Base-by-base conservation (phyloP, 2,888 invertebrate genomes). In the Drosophila lutescens region DNA sequence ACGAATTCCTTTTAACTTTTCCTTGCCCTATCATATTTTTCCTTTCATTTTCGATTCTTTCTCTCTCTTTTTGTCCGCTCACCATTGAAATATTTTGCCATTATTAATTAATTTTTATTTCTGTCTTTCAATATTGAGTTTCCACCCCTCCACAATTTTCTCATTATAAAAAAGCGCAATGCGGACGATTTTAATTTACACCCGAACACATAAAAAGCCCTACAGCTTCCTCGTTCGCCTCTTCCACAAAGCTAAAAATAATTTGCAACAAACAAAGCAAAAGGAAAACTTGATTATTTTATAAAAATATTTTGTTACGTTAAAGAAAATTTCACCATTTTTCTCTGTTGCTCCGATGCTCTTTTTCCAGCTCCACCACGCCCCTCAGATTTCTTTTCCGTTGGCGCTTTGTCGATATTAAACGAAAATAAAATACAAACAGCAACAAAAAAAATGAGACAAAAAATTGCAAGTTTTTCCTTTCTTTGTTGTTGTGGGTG, bases 281-380 rank as follows among this genome's bases (percentile, higher is more conserved):
- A 75, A 79, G 56, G 74, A 76, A 76, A 80, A 85, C 77, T 79
- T 82, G 84, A 84, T 82, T 86, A 86, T 82, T 82, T 84, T 86
- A 86, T 79, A 86, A 82, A 82, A 82, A 82, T 82, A 86, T 86
- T 86, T 86, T 86, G 81, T 78, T 86, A 75, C 79, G 85, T 82
- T 74, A 73, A 78, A 86, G 79, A 86, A 86, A 57, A 84, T 80
- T 86, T 66, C 51, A 56, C 74, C 9, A 59, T 74, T 74, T 72
- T 60, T 47, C 59, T 61, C 60, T 10, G 30, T 20, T 46, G 46
- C 59, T 61, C 60, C 8, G 30, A 13, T 46, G 46, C 41, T 50
- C 43, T 50, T 58, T 40, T 50, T 38, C 3, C 49, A 20, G 20
- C 38, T 15, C 3, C 15, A 15, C 30, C 47, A 30, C 17, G 30